These are phyloP conservation scores for Mormyrus hasselquistii DNA, from an alignment of 2,797 vertebrate species.

Conservation along the genomic window DNA sequence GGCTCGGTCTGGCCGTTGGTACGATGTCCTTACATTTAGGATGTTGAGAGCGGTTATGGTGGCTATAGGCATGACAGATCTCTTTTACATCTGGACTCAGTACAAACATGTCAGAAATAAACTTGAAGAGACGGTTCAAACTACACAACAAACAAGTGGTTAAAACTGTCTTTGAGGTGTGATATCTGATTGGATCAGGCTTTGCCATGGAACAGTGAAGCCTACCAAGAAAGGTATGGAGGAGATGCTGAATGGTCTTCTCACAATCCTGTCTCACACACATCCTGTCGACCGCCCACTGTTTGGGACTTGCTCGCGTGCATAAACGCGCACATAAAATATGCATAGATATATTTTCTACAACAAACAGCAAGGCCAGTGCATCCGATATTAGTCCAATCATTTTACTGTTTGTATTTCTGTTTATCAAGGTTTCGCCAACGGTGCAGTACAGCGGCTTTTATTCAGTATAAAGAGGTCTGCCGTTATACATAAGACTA, in stretches of 20 bases:
- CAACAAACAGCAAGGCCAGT: background rate
- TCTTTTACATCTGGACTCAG: background rate
- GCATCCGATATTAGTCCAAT: background rate
- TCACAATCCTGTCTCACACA: background rate
- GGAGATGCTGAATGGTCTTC: background rate
- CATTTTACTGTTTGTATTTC: background rate
- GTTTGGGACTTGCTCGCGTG: background rate
- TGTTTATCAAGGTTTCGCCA: background rate
- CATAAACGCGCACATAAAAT: background rate
- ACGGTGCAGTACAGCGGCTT: background rate
- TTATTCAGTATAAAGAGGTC: constrained; percentile 11
- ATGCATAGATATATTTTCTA: background rate
- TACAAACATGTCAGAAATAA: background rate
- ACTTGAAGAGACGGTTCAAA: background rate
- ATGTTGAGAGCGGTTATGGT: background rate
- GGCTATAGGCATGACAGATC: background rate
- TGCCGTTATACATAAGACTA: constrained; percentile 30
- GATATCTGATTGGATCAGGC: background rate
- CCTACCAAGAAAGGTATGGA: background rate
- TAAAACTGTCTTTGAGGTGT: background rate
- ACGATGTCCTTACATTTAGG: background rate
- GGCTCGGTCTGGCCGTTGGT: constrained; percentile 15
- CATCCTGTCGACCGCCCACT: background rate
- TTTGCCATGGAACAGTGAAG: background rate
- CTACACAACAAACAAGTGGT: background rate